A percentile compares a stretch with the other conserved stretches of the same genome.
These are phyloP conservation scores for Sisyra terminalis DNA, from an alignment of 2,888 invertebrate species.

Conservation along the genomic window DNA sequence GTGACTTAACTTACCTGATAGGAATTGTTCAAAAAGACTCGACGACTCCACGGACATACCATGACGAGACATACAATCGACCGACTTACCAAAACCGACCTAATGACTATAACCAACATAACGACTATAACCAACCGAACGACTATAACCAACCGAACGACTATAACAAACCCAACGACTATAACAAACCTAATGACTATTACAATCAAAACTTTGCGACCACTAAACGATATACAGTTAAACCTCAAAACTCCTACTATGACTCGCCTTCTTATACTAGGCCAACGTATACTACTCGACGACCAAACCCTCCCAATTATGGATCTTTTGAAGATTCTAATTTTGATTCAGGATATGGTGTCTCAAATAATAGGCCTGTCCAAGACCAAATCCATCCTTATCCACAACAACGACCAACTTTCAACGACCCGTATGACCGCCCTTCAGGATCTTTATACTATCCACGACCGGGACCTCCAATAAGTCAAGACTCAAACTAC, in stretches of 20 bases:
- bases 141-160: slow-evolving; percentile 4
- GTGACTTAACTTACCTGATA: slow-evolving; percentile 4
- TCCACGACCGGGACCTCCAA: no score
- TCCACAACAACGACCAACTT: not conserved
- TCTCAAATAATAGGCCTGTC: not conserved
- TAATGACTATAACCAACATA: slow-evolving; percentile 3
- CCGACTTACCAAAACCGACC: not conserved
- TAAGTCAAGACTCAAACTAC: no score
- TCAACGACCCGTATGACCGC: not conserved
- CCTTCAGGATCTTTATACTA: not conserved
- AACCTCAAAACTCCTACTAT: slow-evolving; percentile 1
- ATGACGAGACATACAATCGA: not conserved
- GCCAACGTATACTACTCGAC: slow-evolving; percentile 10
- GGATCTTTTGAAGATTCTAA: slow-evolving; percentile 6
- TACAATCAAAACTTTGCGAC: not conserved
- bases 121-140: not conserved
- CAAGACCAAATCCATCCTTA: not conserved
- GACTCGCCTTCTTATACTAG: slow-evolving; percentile 3
- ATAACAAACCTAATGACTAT: not conserved
- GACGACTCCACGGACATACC: not conserved
- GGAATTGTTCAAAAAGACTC: not conserved
- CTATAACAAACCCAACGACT: not conserved
- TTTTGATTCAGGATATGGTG: not conserved
- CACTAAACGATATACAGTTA: not conserved
- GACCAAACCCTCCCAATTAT: slow-evolving; percentile 10